These are phyloP conservation scores for Allobates femoralis DNA, from an alignment of 2,797 vertebrate genomes.

Conservation along the genomic window DNA sequence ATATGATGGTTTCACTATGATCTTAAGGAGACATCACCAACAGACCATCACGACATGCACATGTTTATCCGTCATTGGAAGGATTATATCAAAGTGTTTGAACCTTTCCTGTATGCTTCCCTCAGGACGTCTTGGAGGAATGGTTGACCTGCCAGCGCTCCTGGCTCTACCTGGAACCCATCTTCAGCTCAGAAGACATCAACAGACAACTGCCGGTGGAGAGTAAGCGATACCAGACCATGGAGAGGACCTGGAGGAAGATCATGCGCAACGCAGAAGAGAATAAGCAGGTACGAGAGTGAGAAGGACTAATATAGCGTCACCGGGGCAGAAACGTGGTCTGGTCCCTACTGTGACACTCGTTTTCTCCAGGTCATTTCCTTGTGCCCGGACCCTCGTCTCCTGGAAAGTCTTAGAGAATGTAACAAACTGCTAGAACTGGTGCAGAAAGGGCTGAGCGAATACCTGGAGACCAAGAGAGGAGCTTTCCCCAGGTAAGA, in stretches of 20 bases:
- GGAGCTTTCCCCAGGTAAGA: conserved; percentile 83
- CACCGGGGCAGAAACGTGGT: background rate
- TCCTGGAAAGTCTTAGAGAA: conserved; percentile 80
- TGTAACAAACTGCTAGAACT: conserved; percentile 84
- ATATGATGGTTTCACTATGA: background rate
- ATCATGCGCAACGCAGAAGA: conserved; percentile 84
- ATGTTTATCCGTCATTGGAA: too few relatives aligned
- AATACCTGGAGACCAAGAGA: conserved; percentile 90
- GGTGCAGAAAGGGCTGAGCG: conserved; percentile 90
- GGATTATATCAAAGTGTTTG: background rate
- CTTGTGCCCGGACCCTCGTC: conserved; percentile 81
- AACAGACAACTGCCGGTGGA: conserved; percentile 86
- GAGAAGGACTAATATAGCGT: background rate
- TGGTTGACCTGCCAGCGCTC: conserved; percentile 89
- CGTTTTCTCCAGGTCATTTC: conserved; percentile 81
- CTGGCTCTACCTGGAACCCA: conserved; percentile 92
- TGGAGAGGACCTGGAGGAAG: conserved; percentile 85
- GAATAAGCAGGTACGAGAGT: conserved; percentile 78
- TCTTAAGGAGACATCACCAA: background rate
- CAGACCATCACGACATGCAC: background rate
- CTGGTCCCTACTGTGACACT: background rate
- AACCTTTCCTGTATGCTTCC: background rate
- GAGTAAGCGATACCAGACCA: conserved; percentile 81
- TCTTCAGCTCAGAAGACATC: conserved; percentile 93
- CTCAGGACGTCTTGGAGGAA: conserved; percentile 90